Evolutionary conservation across 2,797 vertebrate species (phyloP).

Genomic region (Microcaecilia unicolor): DNA sequence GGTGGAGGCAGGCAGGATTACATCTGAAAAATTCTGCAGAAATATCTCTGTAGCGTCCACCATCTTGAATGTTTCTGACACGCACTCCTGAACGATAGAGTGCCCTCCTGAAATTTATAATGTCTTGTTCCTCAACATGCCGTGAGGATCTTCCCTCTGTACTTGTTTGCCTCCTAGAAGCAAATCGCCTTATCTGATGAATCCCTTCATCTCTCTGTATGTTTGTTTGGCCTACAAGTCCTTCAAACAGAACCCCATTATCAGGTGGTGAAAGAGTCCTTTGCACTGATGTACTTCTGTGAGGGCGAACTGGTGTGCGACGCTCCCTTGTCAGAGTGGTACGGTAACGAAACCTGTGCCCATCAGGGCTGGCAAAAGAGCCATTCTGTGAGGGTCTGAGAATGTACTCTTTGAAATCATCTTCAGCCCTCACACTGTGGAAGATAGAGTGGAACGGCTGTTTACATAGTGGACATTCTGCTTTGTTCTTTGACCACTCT

Average conservation of each 20-base stretch:
- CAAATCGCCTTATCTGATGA: conserved; percentile 61
- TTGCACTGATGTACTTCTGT: conserved; percentile 21
- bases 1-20: conserved; percentile 88
- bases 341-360: conserved; percentile 76
- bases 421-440: conserved; percentile 81
- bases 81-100: conserved; percentile 77
- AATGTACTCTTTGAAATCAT: conserved; percentile 80
- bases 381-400: conserved; percentile 63
- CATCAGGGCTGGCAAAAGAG: conserved; percentile 69
- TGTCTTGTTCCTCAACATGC: conserved; percentile 71
- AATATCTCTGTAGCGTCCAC: conserved; percentile 77
- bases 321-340: conserved; percentile 74
- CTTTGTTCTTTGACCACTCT: conserved; percentile 96
- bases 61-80: conserved; percentile 72
- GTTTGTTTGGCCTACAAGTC: conserved; percentile 29
- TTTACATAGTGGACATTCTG: conserved; percentile 90
- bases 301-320: conserved; percentile 28
- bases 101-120: conserved; percentile 79
- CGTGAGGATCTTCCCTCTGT: conserved; percentile 60
- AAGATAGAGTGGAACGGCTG: conserved; percentile 86
- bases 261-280: conserved; percentile 64
- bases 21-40: conserved; percentile 80
- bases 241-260: conserved; percentile 77
- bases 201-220: conserved; percentile 55
- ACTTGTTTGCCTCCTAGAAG: conserved; percentile 57